These are phyloP conservation scores for Metacarcinus magister DNA, from an alignment of 2,888 invertebrate genomes.

Conservation along the genomic window DNA sequence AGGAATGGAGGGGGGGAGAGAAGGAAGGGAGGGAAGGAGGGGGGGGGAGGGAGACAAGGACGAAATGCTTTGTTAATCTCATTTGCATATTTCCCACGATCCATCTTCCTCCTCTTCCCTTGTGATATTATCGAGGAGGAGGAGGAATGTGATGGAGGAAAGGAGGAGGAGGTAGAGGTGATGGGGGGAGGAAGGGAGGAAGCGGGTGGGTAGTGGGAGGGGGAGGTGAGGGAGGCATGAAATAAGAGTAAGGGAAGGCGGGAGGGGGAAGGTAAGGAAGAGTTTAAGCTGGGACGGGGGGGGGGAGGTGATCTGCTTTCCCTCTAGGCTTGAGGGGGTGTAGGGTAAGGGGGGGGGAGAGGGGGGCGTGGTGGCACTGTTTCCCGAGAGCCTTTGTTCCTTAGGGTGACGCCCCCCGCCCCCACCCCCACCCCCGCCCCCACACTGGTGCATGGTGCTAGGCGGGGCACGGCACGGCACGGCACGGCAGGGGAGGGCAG, in stretches of 20 bases:
- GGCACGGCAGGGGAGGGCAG: neutral
- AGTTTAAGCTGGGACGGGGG: neutral
- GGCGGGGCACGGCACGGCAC: slow-evolving; percentile 27
- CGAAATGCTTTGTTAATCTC: slow-evolving; percentile 55
- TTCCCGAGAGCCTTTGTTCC: neutral
- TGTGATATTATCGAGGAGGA: neutral
- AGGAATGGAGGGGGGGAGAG: neutral
- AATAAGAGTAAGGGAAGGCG: neutral
- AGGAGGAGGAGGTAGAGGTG: neutral
- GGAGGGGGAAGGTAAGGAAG: neutral
- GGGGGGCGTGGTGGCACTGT: slow-evolving; percentile 19
- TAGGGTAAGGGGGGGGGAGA: too few species aligned
- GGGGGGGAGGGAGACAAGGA: neutral
- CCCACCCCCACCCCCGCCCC: neutral
- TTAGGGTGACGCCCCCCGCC: neutral
- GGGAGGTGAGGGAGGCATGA: neutral
- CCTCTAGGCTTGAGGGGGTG: too few species aligned
- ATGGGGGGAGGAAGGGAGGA: neutral
- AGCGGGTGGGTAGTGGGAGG: neutral
- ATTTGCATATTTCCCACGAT: slow-evolving; percentile 75
- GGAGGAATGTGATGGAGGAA: neutral
- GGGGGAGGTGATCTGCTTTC: neutral
- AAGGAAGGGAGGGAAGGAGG: neutral
- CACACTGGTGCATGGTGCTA: neutral
- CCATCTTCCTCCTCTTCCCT: slow-evolving; percentile 36